These are phyloP conservation scores for Aporophyla nigra DNA, from an alignment of 2,888 invertebrate genomes.

Conservation along the genomic window DNA sequence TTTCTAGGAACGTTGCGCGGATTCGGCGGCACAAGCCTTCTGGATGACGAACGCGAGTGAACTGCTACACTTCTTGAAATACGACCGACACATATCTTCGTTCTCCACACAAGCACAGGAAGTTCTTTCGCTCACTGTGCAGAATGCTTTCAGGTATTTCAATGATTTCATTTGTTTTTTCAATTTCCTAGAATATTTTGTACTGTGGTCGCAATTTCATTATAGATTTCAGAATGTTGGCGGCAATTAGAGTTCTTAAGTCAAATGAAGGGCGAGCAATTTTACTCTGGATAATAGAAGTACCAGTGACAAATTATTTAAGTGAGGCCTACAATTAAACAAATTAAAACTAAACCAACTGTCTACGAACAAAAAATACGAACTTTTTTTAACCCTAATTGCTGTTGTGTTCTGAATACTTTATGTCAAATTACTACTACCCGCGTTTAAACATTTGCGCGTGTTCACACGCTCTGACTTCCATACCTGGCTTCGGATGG, in stretches of 20 bases:
- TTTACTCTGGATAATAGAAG: neutral
- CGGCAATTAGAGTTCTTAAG: constrained; percentile 2
- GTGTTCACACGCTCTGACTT: neutral
- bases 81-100: constrained; percentile 97
- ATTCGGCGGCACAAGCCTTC: constrained; percentile 96
- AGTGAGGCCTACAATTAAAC: neutral
- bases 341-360: too few species aligned
- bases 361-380: neutral
- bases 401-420: neutral
- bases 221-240: constrained; percentile 1
- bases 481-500: too few species aligned
- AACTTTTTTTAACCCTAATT: neutral
- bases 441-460: neutral
- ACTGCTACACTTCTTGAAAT: constrained; percentile 98
- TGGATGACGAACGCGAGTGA: constrained; percentile 99
- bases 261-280: neutral
- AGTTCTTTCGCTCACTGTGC: constrained; percentile 97
- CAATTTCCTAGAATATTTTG: neutral
- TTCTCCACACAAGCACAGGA: constrained; percentile 98
- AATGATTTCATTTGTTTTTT: neutral
- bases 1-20: constrained; percentile 94
- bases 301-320: neutral
- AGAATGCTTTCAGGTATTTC: constrained; percentile 94
- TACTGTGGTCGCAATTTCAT: neutral
- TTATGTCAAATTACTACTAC: neutral